These are phyloP conservation scores for Bombus consobrinus DNA, from an alignment of 1,140 invertebrate genomes.

Conservation along the genomic window DNA sequence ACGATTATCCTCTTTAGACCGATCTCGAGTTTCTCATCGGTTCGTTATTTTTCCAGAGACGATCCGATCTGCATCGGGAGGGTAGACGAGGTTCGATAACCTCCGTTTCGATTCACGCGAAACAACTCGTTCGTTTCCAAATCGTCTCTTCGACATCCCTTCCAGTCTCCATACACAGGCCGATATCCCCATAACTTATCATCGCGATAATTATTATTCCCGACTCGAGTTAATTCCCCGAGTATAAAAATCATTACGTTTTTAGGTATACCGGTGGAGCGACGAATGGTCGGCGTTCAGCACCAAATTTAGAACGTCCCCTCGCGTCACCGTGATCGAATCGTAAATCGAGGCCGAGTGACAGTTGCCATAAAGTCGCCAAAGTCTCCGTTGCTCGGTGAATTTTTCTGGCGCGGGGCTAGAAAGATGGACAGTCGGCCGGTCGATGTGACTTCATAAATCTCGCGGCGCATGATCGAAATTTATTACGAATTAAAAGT, in stretches of 20 bases:
- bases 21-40: too few species aligned
- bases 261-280: conserved; percentile 4
- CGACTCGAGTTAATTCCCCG: conserved; percentile 26
- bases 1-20: too few species aligned
- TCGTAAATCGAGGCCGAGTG: conserved; percentile 65
- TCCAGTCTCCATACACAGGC: neutral
- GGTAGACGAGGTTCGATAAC: too few species aligned
- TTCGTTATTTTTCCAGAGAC: too few species aligned
- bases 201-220: conserved; percentile 37
- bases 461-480: conserved; percentile 71
- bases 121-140: neutral
- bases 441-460: conserved; percentile 68
- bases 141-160: neutral
- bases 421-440: conserved; percentile 36
- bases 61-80: too few species aligned
- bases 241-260: conserved; percentile 29
- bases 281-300: neutral
- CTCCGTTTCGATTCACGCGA: neutral
- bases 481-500: conserved; percentile 76
- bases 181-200: neutral
- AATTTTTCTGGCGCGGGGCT: conserved; percentile 48
- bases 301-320: conserved; percentile 54
- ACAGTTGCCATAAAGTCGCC: conserved; percentile 66
- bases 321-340: conserved; percentile 15
- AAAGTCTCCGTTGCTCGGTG: conserved; percentile 27